Conservation (phyloP, 1,140 invertebrate species). For the Bathynomus jamesi region DNA sequence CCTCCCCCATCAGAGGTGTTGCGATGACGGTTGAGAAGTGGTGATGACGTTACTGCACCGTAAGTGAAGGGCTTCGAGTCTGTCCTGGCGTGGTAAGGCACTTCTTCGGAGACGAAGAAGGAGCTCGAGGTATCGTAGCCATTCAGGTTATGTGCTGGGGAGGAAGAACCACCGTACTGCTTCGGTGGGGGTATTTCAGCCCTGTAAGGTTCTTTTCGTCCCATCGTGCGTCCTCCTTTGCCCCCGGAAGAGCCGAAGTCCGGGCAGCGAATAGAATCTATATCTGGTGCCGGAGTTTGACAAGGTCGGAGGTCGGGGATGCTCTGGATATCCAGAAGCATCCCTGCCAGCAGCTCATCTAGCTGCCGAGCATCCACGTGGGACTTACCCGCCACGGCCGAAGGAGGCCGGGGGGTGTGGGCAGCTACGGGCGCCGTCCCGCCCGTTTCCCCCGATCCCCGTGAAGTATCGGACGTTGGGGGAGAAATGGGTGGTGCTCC, state of each 20-base stretch:
- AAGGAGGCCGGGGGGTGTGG: slow-evolving; percentile 18
- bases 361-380: slow-evolving; percentile 48
- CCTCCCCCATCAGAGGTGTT: slow-evolving; percentile 41
- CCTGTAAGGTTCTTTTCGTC: not conserved
- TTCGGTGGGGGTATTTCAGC: slow-evolving; percentile 3
- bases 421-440: slow-evolving; percentile 28
- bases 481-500: slow-evolving; percentile 31
- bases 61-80: slow-evolving; percentile 75
- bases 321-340: slow-evolving; percentile 71
- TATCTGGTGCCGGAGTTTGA: slow-evolving; percentile 37
- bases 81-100: slow-evolving; percentile 69
- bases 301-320: slow-evolving; percentile 54
- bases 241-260: slow-evolving; percentile 19
- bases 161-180: not conserved
- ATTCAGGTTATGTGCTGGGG: not conserved
- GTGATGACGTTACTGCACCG: slow-evolving; percentile 44
- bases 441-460: slow-evolving; percentile 16
- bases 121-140: slow-evolving; percentile 4
- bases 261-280: slow-evolving; percentile 38
- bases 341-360: slow-evolving; percentile 66
- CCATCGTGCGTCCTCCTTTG: slow-evolving; percentile 2
- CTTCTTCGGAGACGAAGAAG: slow-evolving; percentile 18
- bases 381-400: slow-evolving; percentile 15
- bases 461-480: slow-evolving; percentile 33
- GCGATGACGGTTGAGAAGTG: slow-evolving; percentile 26